Base-by-base conservation (phyloP, 2,888 invertebrate species). In the Ectobius pallidus region DNA sequence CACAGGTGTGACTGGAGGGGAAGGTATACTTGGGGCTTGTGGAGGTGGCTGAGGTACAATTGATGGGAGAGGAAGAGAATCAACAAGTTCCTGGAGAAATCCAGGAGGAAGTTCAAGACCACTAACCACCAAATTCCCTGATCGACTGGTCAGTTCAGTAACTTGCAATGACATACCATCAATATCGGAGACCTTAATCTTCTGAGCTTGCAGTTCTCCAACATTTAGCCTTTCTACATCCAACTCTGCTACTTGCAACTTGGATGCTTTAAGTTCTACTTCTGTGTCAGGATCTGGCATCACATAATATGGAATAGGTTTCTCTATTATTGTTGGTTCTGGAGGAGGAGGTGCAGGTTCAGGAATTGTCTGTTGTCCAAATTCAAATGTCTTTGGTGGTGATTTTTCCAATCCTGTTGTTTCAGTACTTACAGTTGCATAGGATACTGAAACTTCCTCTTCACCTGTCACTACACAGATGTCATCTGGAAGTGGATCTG, bases 401-500 rank as follows among this genome's bases (percentile, higher is more conserved):
- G 14, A 18, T 69, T 58, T 14, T 42, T n/a, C 27, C 27, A 20
- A 46, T 9, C 46, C 30, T 11, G 18, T 67, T 1, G 73, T 73
- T 18, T 73, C 73, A 0, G 74, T 74, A 27, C 44, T 34, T n/a
- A 71, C 72, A 63, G 72, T 73, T 2, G 58, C 69, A 18, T 65
- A 44, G 9, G 46, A 20, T 11, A 30, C 25, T 14, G 70, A 69
- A 42, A 63, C 67, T 3, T 74, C 74, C 9, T 72, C 73, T 9
- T 68, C 72, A 11, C 20, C 61, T 3, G 49, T 20, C 20, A 70
- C 83, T 79, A 89, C 89, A 76, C 89, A 87, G 73, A 91, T 88
- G 78, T 93, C 93, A 78, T 93, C 93, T 0, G 93, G 92, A 55
- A 94, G 81, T 0, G 94, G 93, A 82, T 95, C 94, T 0, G 94